phyloP scores from a whole-genome alignment of 2,797 vertebrate genomes.

The Rhincodon typus region DNA sequence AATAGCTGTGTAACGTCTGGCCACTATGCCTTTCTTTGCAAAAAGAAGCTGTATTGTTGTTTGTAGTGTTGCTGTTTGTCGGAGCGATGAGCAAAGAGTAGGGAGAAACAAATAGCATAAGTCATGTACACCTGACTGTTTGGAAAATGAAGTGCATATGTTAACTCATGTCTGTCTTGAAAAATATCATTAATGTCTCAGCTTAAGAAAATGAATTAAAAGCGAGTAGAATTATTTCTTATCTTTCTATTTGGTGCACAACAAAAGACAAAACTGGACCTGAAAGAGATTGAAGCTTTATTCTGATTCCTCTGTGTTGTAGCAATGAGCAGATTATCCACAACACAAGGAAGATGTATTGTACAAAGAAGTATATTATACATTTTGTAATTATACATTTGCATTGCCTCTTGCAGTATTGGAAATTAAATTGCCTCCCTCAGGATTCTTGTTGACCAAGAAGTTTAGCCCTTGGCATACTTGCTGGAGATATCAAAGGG shows the following conservation, averaged over 20 bases:
- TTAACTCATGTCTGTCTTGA: background rate
- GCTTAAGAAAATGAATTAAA: background rate
- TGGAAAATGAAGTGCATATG: background rate
- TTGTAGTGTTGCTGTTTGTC: too few relatives aligned
- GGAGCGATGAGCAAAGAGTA: too few relatives aligned
- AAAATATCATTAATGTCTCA: background rate
- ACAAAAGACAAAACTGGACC: background rate
- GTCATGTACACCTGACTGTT: background rate
- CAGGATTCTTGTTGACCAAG: slow-evolving; percentile 5
- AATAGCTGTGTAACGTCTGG: background rate
- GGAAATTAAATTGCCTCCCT: background rate
- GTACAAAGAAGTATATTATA: background rate
- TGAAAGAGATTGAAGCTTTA: background rate
- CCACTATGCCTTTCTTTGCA: background rate
- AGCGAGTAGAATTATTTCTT: background rate
- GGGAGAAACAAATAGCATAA: too few relatives aligned
- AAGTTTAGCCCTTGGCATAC: background rate
- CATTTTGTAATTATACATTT: background rate
- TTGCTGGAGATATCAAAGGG: background rate
- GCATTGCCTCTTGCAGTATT: background rate
- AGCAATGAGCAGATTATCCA: background rate
- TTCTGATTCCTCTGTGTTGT: slow-evolving; percentile 11
- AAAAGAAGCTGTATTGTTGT: too few relatives aligned
- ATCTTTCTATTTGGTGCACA: background rate
- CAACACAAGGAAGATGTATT: background rate